Base-by-base conservation (phyloP, 2,113 vertebrate genomes). In the Eurypyga helias region DNA sequence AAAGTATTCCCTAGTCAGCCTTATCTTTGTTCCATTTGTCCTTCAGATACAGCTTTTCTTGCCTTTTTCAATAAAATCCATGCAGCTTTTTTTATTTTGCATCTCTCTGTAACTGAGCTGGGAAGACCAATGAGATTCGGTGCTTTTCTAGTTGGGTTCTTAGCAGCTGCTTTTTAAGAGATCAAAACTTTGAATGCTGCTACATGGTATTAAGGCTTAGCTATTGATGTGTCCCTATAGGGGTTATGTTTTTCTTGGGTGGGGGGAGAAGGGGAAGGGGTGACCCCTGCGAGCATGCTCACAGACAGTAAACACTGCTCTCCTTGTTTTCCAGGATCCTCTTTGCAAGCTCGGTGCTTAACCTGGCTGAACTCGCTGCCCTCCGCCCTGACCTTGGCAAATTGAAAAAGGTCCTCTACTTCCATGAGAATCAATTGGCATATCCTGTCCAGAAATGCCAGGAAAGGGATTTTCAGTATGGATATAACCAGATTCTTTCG, bases 351-450 rank as follows among this genome's bases (percentile, higher is more conserved):
- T 99, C 99, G 0, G 99, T 99, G 84, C 98, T 99, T 93, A 99
- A 99, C 98, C 98, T 99, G 93, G 98, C 99, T 88, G 98, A 99
- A 98, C 98, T 99, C 93, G 69, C 97, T 94, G 99, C 98, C 97
- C 99, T 99, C 97, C 99, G 99, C 93, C 99, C 99, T 97, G 99
- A 99, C 98, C 98, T 99, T 97, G 98, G 98, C 83, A 98, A 98
- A 97, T 97, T 98, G 94, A 99, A 98, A 98, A 99, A 99, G 98
- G 96, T 99, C 76, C 98, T 99, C 83, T 99, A 99, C 97, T 99
- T 99, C 98, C 99, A 99, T 24, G 99, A 99, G 97, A 99, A 99
- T 98, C 99, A 99, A 95, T 98, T 99, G 98, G 97, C 97, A 10
- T 99, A 99, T 97, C 99, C 99, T 55, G 99, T 99, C 93, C 99